A percentile compares a stretch with the other conserved stretches of the same genome.
Evolutionary conservation across 1,140 invertebrate species (phyloP).

Genomic region (Paraescarpia echinospica): DNA sequence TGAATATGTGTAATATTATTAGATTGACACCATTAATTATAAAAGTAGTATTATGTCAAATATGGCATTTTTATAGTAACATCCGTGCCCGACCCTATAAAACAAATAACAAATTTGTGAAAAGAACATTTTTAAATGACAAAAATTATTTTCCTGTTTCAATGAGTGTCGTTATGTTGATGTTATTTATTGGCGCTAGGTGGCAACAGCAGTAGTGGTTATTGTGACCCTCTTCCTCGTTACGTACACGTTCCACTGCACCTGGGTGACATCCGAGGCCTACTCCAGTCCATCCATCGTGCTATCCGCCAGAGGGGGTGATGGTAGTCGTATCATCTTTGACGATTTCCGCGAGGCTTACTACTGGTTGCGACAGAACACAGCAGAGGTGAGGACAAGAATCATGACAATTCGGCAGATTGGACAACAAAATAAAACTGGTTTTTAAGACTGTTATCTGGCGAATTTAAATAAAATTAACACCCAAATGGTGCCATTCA

Average conservation of each 20-base stretch:
- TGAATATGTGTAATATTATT: too few relatives aligned
- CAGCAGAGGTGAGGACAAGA: conserved; percentile 63
- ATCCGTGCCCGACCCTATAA: too few relatives aligned
- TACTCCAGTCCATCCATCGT: conserved; percentile 98
- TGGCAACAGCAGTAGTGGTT: conserved; percentile 81
- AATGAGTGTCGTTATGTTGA: neutral
- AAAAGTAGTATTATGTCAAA: too few relatives aligned
- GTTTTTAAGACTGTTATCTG: neutral
- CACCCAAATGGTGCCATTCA: too few relatives aligned
- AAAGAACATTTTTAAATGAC: neutral
- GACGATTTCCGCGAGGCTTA: conserved; percentile 98
- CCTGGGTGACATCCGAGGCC: conserved; percentile 99
- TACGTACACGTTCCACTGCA: conserved; percentile 94
- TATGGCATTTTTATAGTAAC: too few relatives aligned
- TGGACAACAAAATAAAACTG: too few relatives aligned
- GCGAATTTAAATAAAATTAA: neutral
- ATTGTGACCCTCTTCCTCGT: conserved; percentile 84
- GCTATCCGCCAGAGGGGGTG: conserved; percentile 88
- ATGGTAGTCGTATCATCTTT: conserved; percentile 93
- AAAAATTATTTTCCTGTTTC: neutral
- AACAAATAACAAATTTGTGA: too few relatives aligned
- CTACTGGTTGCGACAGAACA: conserved; percentile 97
- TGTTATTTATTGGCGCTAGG: conserved; percentile 57
- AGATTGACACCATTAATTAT: too few relatives aligned
- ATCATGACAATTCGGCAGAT: too few relatives aligned